These are phyloP conservation scores for Callosobruchus maculatus DNA, from an alignment of 2,888 invertebrate genomes.

Conservation along the genomic window DNA sequence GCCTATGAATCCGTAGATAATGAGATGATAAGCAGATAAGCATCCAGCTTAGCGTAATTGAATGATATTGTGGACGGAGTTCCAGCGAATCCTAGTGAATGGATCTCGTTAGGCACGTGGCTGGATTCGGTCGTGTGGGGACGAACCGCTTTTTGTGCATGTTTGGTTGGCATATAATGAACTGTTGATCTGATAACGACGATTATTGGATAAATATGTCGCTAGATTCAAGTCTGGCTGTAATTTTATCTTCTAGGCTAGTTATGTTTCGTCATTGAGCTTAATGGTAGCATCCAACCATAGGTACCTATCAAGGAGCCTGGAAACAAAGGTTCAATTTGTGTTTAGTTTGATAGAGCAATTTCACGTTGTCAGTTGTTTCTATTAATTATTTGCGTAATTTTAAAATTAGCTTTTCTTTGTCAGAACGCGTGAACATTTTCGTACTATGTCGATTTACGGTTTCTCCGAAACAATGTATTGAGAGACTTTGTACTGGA, in stretches of 20 bases:
- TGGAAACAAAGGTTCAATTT: no score
- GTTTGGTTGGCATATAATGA: not conserved
- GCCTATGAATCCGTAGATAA: constrained; percentile 6
- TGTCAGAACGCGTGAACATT: no score
- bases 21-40: constrained; percentile 22
- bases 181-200: not conserved
- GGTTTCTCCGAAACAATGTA: no score
- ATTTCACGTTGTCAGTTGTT: no score
- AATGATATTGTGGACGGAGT: constrained; percentile 16
- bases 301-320: no score
- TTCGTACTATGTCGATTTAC: no score
- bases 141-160: not conserved
- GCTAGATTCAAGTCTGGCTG: not conserved
- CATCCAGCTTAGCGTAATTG: constrained; percentile 17
- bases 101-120: constrained; percentile 23
- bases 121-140: constrained; percentile 3
- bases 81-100: constrained; percentile 19
- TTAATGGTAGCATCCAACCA: no score
- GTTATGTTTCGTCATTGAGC: no score
- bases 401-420: no score
- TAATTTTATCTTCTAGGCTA: not conserved
- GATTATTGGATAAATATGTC: not conserved
- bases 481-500: no score
- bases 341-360: no score
- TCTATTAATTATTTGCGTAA: no score